Percentiles rank a stretch among this genome's conserved stretches.
phyloP scores from a whole-genome alignment of 2,797 vertebrate genomes.

The Urocyon cinereoargenteus region DNA sequence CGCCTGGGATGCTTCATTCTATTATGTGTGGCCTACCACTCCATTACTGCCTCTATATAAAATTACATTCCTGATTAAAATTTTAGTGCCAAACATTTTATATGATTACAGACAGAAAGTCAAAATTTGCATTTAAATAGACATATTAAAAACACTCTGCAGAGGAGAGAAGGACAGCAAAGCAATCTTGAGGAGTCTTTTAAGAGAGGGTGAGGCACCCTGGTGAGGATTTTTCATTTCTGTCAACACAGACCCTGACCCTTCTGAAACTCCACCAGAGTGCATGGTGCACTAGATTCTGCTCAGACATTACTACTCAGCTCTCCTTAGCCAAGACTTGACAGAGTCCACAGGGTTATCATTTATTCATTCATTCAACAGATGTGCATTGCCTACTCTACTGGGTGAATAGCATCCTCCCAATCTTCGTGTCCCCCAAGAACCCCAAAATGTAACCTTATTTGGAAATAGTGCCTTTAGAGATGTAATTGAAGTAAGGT shows the following conservation, averaged over 20 bases:
- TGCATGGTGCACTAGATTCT: accelerated
- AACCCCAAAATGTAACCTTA: background rate
- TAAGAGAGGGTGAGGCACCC: constrained; percentile 39
- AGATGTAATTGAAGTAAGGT: background rate
- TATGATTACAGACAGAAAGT: constrained; percentile 89
- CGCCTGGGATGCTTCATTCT: constrained; percentile 1
- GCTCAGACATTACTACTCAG: accelerated
- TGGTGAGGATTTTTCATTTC: constrained; percentile 50
- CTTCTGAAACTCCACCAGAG: background rate
- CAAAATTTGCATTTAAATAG: constrained; percentile 92
- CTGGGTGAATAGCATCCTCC: background rate
- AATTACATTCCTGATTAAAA: constrained; percentile 89
- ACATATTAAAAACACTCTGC: constrained; percentile 87
- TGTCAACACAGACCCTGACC: background rate
- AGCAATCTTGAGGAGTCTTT: constrained; percentile 83
- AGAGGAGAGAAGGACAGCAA: constrained; percentile 75
- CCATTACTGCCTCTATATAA: constrained; percentile 79
- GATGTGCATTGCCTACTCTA: background rate
- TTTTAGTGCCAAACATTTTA: constrained; percentile 88
- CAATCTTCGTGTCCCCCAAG: background rate
- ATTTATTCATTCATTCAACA: background rate
- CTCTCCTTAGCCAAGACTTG: background rate
- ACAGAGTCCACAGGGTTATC: accelerated
- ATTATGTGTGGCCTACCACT: constrained; percentile 69
- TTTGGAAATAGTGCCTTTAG: background rate